phyloP scores from a whole-genome alignment of 2,113 vertebrate genomes.

The Prietella phreatophila region DNA sequence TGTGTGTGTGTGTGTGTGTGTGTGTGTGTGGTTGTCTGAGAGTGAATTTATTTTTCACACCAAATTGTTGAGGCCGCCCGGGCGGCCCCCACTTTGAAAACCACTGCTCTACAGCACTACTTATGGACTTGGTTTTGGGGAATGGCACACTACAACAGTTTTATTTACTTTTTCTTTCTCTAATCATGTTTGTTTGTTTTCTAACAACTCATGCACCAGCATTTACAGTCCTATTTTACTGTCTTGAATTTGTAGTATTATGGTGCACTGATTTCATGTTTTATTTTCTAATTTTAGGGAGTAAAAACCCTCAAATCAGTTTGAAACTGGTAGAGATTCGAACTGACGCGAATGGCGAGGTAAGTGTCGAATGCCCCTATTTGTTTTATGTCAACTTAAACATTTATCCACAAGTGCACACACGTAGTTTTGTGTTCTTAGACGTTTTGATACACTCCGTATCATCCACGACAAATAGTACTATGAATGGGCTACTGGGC shows the following conservation, averaged over 20 bases:
- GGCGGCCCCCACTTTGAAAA: too few species aligned
- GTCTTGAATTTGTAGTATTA: not conserved
- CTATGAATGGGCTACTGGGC: not conserved
- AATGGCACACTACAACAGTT: not conserved
- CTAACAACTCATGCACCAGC: not conserved
- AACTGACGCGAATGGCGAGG: slow-evolving; percentile 84
- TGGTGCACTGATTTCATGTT: not conserved
- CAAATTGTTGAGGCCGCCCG: too few species aligned
- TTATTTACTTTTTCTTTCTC: not conserved
- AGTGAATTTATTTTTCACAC: too few species aligned
- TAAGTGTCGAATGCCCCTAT: slow-evolving; percentile 58
- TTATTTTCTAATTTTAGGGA: slow-evolving; percentile 72
- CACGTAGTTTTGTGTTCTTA: not conserved
- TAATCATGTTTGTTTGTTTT: not conserved
- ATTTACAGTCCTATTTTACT: not conserved
- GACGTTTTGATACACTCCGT: not conserved
- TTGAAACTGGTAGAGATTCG: slow-evolving; percentile 90
- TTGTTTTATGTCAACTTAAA: not conserved
- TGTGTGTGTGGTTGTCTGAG: too few species aligned
- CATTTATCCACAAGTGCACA: not conserved
- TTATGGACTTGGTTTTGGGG: not conserved
- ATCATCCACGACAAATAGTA: not conserved
- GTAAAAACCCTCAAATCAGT: slow-evolving; percentile 92
- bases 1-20: too few species aligned
- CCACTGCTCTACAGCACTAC: not conserved